Conservation (phyloP, 2,113 vertebrate species). For the Mola mola region DNA sequence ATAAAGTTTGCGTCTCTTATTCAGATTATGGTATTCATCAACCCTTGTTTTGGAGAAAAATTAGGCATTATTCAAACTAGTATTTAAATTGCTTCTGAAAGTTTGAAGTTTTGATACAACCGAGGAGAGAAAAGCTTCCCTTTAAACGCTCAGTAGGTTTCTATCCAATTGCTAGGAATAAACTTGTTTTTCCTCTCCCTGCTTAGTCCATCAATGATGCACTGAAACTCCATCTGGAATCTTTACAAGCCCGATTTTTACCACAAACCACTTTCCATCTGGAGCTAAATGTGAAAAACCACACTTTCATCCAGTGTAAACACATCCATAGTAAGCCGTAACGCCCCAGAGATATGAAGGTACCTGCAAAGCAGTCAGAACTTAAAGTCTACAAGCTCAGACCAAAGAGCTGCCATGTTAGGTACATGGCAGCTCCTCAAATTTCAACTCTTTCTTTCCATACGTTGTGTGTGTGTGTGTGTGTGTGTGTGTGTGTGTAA, state of each 20-base stretch:
- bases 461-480: constrained; percentile 2
- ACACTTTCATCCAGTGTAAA: constrained; percentile 22
- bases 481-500: neutral
- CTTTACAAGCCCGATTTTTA: constrained; percentile 18
- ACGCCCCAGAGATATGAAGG: neutral
- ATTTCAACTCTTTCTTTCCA: constrained; percentile 32
- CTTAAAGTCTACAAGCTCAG: neutral
- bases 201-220: neutral
- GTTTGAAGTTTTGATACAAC: neutral
- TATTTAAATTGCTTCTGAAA: too few relatives aligned
- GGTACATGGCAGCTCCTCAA: constrained; percentile 25
- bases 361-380: neutral
- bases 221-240: neutral
- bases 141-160: too few relatives aligned
- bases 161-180: constrained; percentile 1
- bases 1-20: too few relatives aligned
- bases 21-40: too few relatives aligned
- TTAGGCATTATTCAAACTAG: too few relatives aligned
- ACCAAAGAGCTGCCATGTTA: neutral
- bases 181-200: neutral
- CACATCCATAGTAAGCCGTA: neutral
- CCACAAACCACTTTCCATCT: constrained; percentile 34
- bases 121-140: neutral
- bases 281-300: constrained; percentile 35
- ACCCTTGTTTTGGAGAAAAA: too few relatives aligned